Base-by-base conservation (phyloP, 2,113 vertebrate genomes). In the Caranx melampygus region DNA sequence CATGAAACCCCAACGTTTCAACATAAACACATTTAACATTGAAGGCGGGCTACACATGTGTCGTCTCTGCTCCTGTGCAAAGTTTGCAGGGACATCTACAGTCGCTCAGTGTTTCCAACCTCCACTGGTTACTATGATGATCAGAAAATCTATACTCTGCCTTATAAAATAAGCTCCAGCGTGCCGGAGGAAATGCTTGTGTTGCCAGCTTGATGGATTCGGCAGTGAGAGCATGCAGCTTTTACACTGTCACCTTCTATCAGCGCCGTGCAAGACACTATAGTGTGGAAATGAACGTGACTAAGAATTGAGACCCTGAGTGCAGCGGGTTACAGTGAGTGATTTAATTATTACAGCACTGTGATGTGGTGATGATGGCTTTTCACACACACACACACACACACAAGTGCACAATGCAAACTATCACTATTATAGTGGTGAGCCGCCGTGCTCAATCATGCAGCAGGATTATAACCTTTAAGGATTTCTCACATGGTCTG, bases 271-370 rank as follows among this genome's bases (percentile, higher is more conserved):
- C 49, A 44, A 72, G 61, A 82, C 0, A 35, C 35, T 6, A 10
- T 6, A 10, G 64, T 65, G 66, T 72, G 68, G 59, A 72, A 88
- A 71, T 11, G 12, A 70, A 26, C 18, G 59, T 14, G 45, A 75
- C 75, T 26, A 40, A 75, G 73, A 64, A 72, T 20, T 3, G 35
- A 75, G 71, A 81, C 45, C 70, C 70, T 35, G 73, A 72, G 81
- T 59, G 6, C 35, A 82, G 79, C 8, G 85, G 85, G 52, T 44
- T 67, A n/a, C 75, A 59, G 10, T 16, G 79, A 81, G 72, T 73
- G 84, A 89, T 88, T 87, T 78, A 72, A 91, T 89, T 87, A 84
- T 87, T 82, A 66, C 71, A 54, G 54, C 26, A 6, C 58, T 60
- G 64, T 74, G 72, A 85, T 67, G 76, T 52, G 20, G 40, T 0